Conservation (phyloP, 2,888 invertebrate species). For the Brachynemurus nebulosus region DNA sequence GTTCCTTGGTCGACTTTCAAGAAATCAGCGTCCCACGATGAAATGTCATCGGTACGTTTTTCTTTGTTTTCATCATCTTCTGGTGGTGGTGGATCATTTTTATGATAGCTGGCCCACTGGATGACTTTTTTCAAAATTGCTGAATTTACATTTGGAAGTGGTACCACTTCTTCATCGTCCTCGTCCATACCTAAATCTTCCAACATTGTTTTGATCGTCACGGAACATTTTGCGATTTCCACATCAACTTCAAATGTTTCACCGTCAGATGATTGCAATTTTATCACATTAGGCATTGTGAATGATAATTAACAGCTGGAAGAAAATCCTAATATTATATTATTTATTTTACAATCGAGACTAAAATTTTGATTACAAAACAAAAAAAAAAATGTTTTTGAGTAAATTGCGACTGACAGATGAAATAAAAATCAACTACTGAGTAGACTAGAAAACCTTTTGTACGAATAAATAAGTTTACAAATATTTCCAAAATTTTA, state of each 20-base stretch:
- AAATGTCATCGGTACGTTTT: constrained; percentile 97
- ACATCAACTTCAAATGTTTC: constrained; percentile 94
- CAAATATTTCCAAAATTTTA: too few species aligned
- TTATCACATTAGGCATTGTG: constrained; percentile 79
- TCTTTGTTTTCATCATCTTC: constrained; percentile 97
- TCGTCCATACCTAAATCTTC: constrained; percentile 88
- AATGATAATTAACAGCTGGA: too few species aligned
- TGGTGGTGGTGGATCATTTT: constrained; percentile 89
- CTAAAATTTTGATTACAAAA: too few species aligned
- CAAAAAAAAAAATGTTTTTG: too few species aligned
- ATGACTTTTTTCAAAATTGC: constrained; percentile 91
- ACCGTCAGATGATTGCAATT: constrained; percentile 87
- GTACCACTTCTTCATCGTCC: constrained; percentile 88
- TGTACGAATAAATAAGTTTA: too few species aligned
- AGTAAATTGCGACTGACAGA: too few species aligned
- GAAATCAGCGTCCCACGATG: constrained; percentile 98
- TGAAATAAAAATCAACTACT: too few species aligned
- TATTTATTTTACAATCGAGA: too few species aligned
- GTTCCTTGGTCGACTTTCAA: constrained; percentile 97
- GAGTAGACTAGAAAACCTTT: too few species aligned
- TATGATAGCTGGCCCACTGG: constrained; percentile 86
- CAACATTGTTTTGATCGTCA: constrained; percentile 96
- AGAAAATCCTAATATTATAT: too few species aligned
- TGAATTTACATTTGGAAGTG: constrained; percentile 93
- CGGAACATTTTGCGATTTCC: constrained; percentile 94